Evolutionary conservation across 37 sponge, comb jelly and placozoan species (phyloP).

Genomic region (Agelas oroides): DNA sequence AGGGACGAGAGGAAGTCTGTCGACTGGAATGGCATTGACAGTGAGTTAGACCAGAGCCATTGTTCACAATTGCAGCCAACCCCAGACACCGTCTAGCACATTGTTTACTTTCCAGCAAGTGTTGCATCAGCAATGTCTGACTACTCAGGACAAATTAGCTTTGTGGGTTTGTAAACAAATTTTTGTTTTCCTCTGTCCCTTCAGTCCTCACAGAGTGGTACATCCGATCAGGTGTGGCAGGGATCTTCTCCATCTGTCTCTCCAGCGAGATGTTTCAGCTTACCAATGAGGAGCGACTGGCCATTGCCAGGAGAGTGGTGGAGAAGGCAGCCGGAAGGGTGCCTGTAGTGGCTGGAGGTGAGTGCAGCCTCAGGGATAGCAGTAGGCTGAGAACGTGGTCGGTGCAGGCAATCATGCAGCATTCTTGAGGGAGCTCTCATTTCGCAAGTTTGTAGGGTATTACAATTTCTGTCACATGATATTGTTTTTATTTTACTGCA

Average conservation of each 20-base stretch:
- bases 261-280: conserved; percentile 94
- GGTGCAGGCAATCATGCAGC: no score
- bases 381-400: no score
- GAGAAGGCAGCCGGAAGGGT: conserved; percentile 77
- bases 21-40: conserved; percentile 81
- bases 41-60: conserved; percentile 54
- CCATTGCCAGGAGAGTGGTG: conserved; percentile 69
- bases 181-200: background rate
- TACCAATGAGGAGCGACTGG: conserved; percentile 86
- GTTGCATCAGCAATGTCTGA: no score
- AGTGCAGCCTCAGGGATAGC: no score
- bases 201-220: conserved; percentile 91
- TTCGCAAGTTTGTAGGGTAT: no score
- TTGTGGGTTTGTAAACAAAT: no score
- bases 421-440: no score
- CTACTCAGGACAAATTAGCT: no score
- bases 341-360: conserved; percentile 93
- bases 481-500: no score
- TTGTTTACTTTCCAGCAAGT: no score
- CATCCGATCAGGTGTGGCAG: conserved; percentile 76
- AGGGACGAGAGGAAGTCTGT: conserved; percentile 70
- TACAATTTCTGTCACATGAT: no score
- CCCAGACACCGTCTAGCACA: background rate
- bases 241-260: conserved; percentile 89
- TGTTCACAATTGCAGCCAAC: background rate